phyloP scores from a whole-genome alignment of 2,797 vertebrate genomes.

The Syngnathus rostellatus region DNA sequence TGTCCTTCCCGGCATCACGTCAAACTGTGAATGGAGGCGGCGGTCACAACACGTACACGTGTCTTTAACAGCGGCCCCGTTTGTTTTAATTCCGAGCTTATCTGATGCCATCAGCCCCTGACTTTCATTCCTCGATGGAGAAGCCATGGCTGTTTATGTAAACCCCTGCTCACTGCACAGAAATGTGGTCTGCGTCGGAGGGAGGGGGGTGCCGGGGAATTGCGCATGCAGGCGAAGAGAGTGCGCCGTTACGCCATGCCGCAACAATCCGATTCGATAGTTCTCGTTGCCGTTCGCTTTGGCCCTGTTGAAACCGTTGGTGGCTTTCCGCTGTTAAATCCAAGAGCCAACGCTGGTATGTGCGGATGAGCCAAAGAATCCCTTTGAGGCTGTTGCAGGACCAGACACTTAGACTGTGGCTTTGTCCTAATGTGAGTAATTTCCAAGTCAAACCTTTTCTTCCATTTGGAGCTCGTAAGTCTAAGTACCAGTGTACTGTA shows the following conservation, averaged over 20 bases:
- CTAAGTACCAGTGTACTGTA: too few species aligned
- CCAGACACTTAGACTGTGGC: constrained; percentile 2
- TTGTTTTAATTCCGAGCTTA: constrained; percentile 10
- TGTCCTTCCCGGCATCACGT: constrained; percentile 2
- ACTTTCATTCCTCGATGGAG: constrained; percentile 42
- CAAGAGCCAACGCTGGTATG: constrained; percentile 37
- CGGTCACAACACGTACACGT: background rate
- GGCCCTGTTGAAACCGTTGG: constrained; percentile 50
- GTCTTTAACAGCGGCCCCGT: background rate
- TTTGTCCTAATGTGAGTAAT: background rate
- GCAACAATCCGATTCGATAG: constrained; percentile 61
- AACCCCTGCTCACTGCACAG: constrained; percentile 47
- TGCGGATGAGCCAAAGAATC: constrained; percentile 32
- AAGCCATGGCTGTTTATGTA: constrained; percentile 43
- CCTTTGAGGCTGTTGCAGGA: background rate
- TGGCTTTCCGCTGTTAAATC: constrained; percentile 54
- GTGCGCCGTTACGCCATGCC: constrained; percentile 46
- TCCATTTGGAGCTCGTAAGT: background rate
- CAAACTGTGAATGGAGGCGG: constrained; percentile 4
- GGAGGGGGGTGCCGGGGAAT: constrained; percentile 19
- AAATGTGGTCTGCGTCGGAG: constrained; percentile 32
- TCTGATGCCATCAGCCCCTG: constrained; percentile 18
- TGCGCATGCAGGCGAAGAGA: constrained; percentile 10
- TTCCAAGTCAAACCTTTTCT: background rate
- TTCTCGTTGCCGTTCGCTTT: constrained; percentile 57